phyloP scores from a whole-genome alignment of 2,888 invertebrate genomes.

The Conus canariensis region DNA sequence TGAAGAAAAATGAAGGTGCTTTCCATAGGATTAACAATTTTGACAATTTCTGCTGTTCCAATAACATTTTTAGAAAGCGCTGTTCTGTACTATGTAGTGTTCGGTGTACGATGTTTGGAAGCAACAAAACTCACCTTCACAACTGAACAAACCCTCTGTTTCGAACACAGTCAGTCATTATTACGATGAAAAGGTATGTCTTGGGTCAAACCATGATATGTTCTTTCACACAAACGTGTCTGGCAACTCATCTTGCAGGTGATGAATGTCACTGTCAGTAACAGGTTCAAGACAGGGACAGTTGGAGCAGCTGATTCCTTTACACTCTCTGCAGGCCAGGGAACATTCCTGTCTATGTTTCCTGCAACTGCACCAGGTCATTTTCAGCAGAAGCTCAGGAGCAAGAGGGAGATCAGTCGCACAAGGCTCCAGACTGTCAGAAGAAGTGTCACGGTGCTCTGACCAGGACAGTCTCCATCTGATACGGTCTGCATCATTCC shows the following conservation, averaged over 20 bases:
- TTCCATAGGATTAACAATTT: too few species aligned
- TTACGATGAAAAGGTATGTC: background rate
- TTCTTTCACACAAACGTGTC: background rate
- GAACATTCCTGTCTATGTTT: background rate
- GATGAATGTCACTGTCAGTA: background rate
- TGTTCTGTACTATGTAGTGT: too few species aligned
- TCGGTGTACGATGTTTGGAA: too few species aligned
- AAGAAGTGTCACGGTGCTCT: slow-evolving; percentile 52
- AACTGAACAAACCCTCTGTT: too few species aligned
- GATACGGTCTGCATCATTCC: slow-evolving; percentile 55
- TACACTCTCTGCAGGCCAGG: background rate
- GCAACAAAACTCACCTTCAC: too few species aligned
- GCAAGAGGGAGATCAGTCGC: too few species aligned
- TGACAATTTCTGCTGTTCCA: too few species aligned
- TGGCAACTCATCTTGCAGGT: background rate
- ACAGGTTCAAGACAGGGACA: background rate
- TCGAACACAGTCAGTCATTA: background rate
- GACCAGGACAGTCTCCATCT: slow-evolving; percentile 52
- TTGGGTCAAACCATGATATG: background rate
- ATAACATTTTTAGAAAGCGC: too few species aligned
- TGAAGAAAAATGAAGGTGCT: too few species aligned
- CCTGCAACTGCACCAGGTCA: too few species aligned
- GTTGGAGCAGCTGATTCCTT: slow-evolving; percentile 23
- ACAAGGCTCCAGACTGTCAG: too few species aligned
- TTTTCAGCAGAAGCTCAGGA: too few species aligned